Conservation (phyloP, 2,888 invertebrate species). For the Apamea crenata region DNA sequence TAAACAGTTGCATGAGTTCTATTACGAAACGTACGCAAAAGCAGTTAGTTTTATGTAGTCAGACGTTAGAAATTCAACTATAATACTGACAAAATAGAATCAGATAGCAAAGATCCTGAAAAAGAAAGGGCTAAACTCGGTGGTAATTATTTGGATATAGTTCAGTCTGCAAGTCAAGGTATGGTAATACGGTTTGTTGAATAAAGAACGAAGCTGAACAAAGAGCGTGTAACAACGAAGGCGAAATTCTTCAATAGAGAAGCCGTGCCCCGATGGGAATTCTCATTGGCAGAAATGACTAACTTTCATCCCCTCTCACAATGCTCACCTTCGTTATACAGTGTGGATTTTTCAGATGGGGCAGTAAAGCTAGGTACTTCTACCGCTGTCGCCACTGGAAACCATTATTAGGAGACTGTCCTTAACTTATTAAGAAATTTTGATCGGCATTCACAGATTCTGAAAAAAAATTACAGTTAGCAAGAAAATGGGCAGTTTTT, state of each 20-base stretch:
- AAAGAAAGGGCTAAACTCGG: not conserved
- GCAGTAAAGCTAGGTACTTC: too few relatives aligned
- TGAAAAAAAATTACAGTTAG: too few relatives aligned
- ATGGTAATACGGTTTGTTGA: not conserved
- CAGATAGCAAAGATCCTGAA: not conserved
- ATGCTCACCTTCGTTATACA: not conserved
- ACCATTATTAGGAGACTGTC: too few relatives aligned
- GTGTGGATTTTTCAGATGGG: too few relatives aligned
- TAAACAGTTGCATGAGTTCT: conserved; percentile 10
- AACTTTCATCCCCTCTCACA: not conserved
- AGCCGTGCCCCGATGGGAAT: not conserved
- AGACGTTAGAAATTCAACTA: not conserved
- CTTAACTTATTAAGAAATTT: too few relatives aligned
- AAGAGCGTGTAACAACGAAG: not conserved
- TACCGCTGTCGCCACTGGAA: too few relatives aligned
- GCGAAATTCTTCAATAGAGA: not conserved
- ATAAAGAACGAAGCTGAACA: not conserved
- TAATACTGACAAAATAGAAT: too few relatives aligned
- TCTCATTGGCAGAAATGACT: not conserved
- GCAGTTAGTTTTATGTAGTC: not conserved
- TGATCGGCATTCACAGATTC: too few relatives aligned
- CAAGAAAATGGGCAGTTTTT: too few relatives aligned
- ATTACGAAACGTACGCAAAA: conserved; percentile 22
- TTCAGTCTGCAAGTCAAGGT: not conserved
- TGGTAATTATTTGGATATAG: not conserved